Conservation (phyloP, 2,888 invertebrate genomes). For the Acanthopleura granulata region DNA sequence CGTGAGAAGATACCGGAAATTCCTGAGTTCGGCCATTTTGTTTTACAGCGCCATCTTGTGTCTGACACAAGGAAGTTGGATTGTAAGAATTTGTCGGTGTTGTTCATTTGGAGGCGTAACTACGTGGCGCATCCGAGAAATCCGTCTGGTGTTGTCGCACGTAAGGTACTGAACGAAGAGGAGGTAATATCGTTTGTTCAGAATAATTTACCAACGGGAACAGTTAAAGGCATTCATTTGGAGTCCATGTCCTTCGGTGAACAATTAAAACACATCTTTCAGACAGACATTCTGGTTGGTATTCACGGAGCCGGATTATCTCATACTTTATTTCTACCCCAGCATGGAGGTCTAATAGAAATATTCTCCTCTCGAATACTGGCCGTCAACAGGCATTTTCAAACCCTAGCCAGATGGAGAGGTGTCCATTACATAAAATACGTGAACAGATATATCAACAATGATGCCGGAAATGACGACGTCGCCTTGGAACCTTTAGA, state of each 20-base stretch:
- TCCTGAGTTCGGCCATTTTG: constrained; percentile 61
- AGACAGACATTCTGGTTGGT: constrained; percentile 65
- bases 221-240: constrained; percentile 53
- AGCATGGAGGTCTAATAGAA: constrained; percentile 61
- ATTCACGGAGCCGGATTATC: constrained; percentile 69
- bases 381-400: constrained; percentile 52
- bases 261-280: constrained; percentile 54
- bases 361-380: constrained; percentile 57
- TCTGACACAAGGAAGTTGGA: constrained; percentile 32
- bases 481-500: constrained; percentile 49
- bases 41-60: constrained; percentile 46
- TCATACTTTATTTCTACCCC: constrained; percentile 62
- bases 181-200: constrained; percentile 54
- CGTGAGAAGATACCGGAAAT: constrained; percentile 47
- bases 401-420: constrained; percentile 62
- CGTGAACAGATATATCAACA: constrained; percentile 54
- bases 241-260: constrained; percentile 55
- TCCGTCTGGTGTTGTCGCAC: constrained; percentile 55
- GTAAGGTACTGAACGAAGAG: constrained; percentile 66
- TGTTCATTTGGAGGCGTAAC: constrained; percentile 65
- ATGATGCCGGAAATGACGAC: constrained; percentile 40
- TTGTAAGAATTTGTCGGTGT: constrained; percentile 53
- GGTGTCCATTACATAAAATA: constrained; percentile 58
- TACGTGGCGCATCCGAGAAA: constrained; percentile 68
- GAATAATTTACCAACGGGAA: constrained; percentile 38